These are phyloP conservation scores for Tridacna gigas DNA, from an alignment of 2,888 invertebrate species.

Conservation along the genomic window DNA sequence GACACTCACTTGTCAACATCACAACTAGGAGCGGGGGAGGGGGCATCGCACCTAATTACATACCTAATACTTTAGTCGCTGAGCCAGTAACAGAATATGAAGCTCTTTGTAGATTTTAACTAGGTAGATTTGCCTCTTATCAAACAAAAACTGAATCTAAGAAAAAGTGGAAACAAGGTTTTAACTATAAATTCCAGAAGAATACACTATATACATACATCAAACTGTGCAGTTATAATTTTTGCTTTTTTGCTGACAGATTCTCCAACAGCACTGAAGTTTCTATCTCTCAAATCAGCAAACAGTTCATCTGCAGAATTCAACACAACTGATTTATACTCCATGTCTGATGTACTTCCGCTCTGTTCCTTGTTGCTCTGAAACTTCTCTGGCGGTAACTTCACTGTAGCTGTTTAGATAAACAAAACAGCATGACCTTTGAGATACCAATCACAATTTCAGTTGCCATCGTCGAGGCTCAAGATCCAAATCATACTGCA, in stretches of 20 bases:
- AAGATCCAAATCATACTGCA: too few relatives aligned
- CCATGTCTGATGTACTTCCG: conserved; percentile 87
- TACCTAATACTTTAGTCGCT: too few relatives aligned
- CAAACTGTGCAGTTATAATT: conserved; percentile 92
- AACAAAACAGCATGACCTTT: too few relatives aligned
- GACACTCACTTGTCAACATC: too few relatives aligned
- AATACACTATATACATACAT: conserved; percentile 76
- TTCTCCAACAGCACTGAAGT: conserved; percentile 95
- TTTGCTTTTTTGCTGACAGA: conserved; percentile 94
- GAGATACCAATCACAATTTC: too few relatives aligned
- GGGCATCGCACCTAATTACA: too few relatives aligned
- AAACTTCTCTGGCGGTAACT: conserved; percentile 94
- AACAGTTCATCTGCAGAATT: conserved; percentile 96
- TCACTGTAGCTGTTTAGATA: conserved; percentile 88
- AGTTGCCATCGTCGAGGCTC: too few relatives aligned
- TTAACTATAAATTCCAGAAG: background rate
- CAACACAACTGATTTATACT: conserved; percentile 90
- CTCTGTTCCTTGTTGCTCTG: conserved; percentile 88
- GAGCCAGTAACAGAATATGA: too few relatives aligned
- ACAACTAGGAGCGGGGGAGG: too few relatives aligned
- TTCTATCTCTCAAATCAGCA: conserved; percentile 95
- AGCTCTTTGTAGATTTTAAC: too few relatives aligned
- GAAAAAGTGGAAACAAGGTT: background rate
- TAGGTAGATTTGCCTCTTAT: too few relatives aligned
- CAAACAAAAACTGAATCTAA: too few relatives aligned